Conservation (phyloP, 2,888 invertebrate genomes). For the Zele albiditarsus region DNA sequence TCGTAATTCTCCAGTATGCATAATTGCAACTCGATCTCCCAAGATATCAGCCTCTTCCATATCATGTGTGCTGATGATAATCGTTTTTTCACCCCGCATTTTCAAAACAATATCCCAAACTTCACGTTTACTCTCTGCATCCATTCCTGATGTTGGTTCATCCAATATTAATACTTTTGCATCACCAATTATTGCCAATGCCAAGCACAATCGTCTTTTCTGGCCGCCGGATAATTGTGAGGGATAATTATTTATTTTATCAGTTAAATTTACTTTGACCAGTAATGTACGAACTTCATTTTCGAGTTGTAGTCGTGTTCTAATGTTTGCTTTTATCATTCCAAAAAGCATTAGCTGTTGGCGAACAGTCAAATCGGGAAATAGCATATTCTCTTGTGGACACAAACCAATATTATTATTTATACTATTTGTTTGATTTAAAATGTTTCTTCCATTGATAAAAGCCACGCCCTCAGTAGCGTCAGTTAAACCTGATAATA, state of each 20-base stretch:
- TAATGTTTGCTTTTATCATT: conserved; percentile 78
- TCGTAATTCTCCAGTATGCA: conserved; percentile 82
- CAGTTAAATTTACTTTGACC: conserved; percentile 77
- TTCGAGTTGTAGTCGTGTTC: conserved; percentile 72
- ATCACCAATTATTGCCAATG: conserved; percentile 88
- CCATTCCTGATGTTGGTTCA: conserved; percentile 92
- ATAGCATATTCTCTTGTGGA: conserved; percentile 91
- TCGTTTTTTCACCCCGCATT: conserved; percentile 82
- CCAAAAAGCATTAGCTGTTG: conserved; percentile 91
- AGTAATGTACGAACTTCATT: conserved; percentile 77
- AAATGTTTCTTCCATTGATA: conserved; percentile 83
- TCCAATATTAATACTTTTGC: conserved; percentile 82
- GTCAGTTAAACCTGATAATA: conserved; percentile 87
- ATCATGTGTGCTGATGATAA: conserved; percentile 92
- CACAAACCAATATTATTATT: conserved; percentile 88
- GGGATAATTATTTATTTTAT: conserved; percentile 79
- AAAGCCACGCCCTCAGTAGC: conserved; percentile 82
- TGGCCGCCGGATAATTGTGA: conserved; percentile 91
- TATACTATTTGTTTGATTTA: conserved; percentile 78
- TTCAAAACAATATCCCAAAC: conserved; percentile 90
- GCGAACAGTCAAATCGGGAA: conserved; percentile 86
- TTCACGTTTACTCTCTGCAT: conserved; percentile 89
- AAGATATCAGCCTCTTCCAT: conserved; percentile 97
- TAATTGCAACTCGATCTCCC: conserved; percentile 91
- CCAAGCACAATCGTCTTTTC: conserved; percentile 90